Percentiles rank a stretch among this genome's conserved stretches.
Conservation (phyloP, 1,140 invertebrate species). For the Hyphantria cunea region DNA sequence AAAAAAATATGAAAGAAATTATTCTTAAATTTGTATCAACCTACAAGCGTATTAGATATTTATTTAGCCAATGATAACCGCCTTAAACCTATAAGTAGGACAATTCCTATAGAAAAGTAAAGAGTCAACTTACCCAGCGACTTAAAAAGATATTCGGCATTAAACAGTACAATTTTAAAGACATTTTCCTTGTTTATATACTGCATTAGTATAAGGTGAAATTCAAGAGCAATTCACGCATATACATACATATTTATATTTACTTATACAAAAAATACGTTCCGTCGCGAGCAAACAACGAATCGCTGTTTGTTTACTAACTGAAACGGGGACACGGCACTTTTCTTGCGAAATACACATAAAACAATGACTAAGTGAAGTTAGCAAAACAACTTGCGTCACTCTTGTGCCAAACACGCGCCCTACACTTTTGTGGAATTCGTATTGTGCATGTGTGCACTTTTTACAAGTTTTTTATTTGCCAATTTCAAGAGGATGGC, state of each 20-base stretch:
- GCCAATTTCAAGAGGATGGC: too few species aligned
- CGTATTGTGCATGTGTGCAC: not conserved
- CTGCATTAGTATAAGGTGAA: too few species aligned
- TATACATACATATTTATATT: too few species aligned
- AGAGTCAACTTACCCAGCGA: constrained; percentile 11
- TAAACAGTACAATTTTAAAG: constrained; percentile 6
- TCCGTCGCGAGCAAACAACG: not conserved
- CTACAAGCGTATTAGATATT: not conserved
- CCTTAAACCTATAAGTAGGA: too few species aligned
- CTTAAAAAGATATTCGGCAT: constrained; percentile 8
- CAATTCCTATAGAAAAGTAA: too few species aligned
- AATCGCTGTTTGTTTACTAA: constrained; percentile 59
- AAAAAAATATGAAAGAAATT: too few species aligned
- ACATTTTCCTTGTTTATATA: constrained; percentile 3
- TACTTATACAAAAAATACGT: not conserved
- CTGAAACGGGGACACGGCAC: constrained; percentile 61
- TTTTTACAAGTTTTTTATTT: not conserved
- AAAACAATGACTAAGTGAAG: constrained; percentile 59
- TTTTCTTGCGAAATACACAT: constrained; percentile 64
- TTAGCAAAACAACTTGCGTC: constrained; percentile 69
- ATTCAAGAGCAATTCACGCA: too few species aligned
- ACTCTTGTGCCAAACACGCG: constrained; percentile 33
- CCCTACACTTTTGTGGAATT: constrained; percentile 24
- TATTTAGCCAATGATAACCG: too few species aligned
- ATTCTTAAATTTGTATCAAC: too few species aligned